These are phyloP conservation scores for Drosophila lacicola DNA, from an alignment of 2,888 invertebrate species.

Conservation along the genomic window DNA sequence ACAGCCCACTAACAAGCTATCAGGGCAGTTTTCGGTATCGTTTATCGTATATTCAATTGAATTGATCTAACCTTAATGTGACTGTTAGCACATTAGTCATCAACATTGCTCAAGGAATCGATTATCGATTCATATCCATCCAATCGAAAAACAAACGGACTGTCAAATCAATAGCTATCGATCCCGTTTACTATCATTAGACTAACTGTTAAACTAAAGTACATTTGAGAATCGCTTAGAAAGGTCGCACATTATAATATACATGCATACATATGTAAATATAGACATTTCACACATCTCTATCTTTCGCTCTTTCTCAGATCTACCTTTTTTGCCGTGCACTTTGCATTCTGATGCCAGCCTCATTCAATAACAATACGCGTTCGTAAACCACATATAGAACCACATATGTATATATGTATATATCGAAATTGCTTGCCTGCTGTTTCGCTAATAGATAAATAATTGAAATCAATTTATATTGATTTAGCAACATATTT, in stretches of 20 bases:
- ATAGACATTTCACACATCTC: conserved; percentile 19
- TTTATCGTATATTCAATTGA: neutral
- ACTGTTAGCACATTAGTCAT: too few species aligned
- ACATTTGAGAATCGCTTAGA: conserved; percentile 5
- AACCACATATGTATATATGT: neutral
- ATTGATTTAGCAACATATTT: conserved; percentile 76
- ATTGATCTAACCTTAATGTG: neutral
- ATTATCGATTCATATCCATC: conserved; percentile 1
- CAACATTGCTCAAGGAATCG: neutral
- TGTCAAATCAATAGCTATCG: neutral
- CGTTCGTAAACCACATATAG: conserved; percentile 4
- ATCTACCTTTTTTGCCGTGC: conserved; percentile 2
- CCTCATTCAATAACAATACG: conserved; percentile 43
- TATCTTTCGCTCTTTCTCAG: neutral
- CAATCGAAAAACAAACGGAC: neutral
- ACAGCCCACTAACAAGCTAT: neutral
- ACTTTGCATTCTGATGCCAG: conserved; percentile 11
- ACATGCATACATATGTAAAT: neutral
- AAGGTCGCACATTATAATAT: neutral
- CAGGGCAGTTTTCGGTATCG: neutral
- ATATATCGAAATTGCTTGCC: conserved; percentile 37
- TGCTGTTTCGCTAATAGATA: conserved; percentile 75
- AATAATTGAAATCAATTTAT: conserved; percentile 82
- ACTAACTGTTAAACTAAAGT: neutral
- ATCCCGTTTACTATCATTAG: neutral